Base-by-base conservation (phyloP, 92 coral and sea anemone species). In the Zoanthus sociatus region DNA sequence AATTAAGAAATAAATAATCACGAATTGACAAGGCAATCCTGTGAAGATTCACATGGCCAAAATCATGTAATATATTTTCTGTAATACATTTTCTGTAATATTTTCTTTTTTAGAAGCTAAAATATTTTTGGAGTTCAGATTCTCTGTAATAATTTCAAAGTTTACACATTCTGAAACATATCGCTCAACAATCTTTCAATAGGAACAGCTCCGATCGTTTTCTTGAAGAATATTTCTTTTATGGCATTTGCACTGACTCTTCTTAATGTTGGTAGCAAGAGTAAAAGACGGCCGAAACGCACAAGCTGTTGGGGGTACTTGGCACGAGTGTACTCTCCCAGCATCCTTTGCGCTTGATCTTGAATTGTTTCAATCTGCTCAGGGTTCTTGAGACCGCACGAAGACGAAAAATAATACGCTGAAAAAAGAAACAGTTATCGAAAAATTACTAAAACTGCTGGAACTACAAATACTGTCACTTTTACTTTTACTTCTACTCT, bases 161-260 rank as follows among this genome's bases (percentile, higher is more conserved):
- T 26, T 81, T 18, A 81, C 53, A 64, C 96, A 78, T 93, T 94
- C 76, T 94, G 90, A 75, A 94, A 93, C 98, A 97, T 93, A 48
- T 93, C 98, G 51, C 90, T 97, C 69, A 97, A 77, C 14, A 97
- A 83, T 89, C 96, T 93, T 69, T 93, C 97, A 58, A 97, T 94
- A 48, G 99, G 99, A 14, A 97, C 99, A 58, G 97, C 90, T 60
- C 97, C 97, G 18, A 97, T 95, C 11, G 96, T 95, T 86, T 95
- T 94, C 81, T 95, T 92, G 79, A 97, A 97, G 89, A 97, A 97
- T 31, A 97, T 78, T 56, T 97, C 97, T 83, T 97, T 98, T 18
- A 97, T 90, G 1, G 92, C 94, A 54, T 87, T 84, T 51, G 98
- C 95, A 67, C 96, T 94, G 83, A 95, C 93, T 83, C 99, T 90